phyloP scores from a whole-genome alignment of 1,140 invertebrate genomes.

The Drosophila micromelanica region DNA sequence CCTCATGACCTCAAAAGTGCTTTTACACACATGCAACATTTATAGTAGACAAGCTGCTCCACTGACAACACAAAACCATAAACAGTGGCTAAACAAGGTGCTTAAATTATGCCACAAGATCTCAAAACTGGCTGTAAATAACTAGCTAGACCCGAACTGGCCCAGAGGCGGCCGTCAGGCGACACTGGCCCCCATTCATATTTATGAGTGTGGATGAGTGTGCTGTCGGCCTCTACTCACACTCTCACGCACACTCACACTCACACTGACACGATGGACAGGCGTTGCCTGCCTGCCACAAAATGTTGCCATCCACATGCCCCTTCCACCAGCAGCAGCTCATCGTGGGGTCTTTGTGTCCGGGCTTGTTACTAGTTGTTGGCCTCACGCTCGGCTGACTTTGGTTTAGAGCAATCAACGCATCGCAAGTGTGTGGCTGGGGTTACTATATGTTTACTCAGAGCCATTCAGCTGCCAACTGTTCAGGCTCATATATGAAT shows the following conservation, averaged over 20 bases:
- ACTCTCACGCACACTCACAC: not conserved
- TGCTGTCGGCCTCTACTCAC: conserved; percentile 36
- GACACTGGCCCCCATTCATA: conserved; percentile 56
- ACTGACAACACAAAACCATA: conserved; percentile 77
- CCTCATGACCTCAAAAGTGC: conserved; percentile 73
- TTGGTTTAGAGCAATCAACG: conserved; percentile 80
- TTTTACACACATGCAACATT: conserved; percentile 46
- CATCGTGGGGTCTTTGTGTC: conserved; percentile 9
- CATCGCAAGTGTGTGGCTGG: conserved; percentile 31
- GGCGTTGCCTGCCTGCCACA: conserved; percentile 70
- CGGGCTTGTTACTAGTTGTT: conserved; percentile 74
- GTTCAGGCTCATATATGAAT: conserved; percentile 60
- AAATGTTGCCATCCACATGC: conserved; percentile 57
- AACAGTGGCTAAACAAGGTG: conserved; percentile 82
- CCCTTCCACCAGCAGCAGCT: conserved; percentile 20
- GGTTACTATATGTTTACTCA: conserved; percentile 63
- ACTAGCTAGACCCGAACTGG: conserved; percentile 50
- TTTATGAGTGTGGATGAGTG: conserved; percentile 65
- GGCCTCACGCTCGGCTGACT: conserved; percentile 75
- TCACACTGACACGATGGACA: conserved; percentile 58
- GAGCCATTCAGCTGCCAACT: conserved; percentile 66
- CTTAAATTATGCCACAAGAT: conserved; percentile 82
- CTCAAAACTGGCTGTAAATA: conserved; percentile 78
- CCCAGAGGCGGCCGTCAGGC: not conserved
- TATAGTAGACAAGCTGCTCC: conserved; percentile 53